Evolutionary conservation across 2,113 vertebrate genomes (phyloP).

Genomic region (Climacteris rufus): DNA sequence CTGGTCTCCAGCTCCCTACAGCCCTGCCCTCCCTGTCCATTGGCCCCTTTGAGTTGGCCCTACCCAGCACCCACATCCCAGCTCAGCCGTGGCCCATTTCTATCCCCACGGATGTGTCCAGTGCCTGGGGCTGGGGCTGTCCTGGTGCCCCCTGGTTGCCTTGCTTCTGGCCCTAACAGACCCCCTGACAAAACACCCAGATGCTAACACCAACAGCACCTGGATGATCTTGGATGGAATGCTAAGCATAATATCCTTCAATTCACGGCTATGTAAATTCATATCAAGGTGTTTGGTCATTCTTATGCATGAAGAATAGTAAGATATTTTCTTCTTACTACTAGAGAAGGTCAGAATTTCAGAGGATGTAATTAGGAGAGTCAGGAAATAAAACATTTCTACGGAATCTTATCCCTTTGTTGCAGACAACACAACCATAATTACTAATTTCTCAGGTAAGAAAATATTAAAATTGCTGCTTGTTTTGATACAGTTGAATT

Average conservation of each 20-base stretch:
- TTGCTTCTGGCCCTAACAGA: neutral
- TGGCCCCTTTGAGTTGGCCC: fast-evolving
- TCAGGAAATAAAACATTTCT: neutral
- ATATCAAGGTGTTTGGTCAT: neutral
- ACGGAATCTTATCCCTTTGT: neutral
- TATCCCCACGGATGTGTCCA: neutral
- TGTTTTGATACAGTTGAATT: neutral
- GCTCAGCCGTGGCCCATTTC: neutral
- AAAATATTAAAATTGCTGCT: neutral
- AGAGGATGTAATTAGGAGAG: neutral
- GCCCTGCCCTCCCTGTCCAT: neutral
- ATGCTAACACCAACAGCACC: neutral
- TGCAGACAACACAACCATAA: neutral
- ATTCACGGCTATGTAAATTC: neutral
- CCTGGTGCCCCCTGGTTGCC: neutral
- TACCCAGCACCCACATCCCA: neutral
- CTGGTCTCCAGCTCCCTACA: neutral
- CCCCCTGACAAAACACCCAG: neutral
- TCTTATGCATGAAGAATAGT: neutral
- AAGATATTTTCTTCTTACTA: neutral
- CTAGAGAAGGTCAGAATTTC: neutral
- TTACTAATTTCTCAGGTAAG: neutral
- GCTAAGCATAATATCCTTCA: neutral
- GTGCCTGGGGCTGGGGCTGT: neutral
- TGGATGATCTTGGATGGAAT: neutral